These are phyloP conservation scores for Pteria penguin DNA, from an alignment of 2,888 invertebrate species.

Conservation along the genomic window DNA sequence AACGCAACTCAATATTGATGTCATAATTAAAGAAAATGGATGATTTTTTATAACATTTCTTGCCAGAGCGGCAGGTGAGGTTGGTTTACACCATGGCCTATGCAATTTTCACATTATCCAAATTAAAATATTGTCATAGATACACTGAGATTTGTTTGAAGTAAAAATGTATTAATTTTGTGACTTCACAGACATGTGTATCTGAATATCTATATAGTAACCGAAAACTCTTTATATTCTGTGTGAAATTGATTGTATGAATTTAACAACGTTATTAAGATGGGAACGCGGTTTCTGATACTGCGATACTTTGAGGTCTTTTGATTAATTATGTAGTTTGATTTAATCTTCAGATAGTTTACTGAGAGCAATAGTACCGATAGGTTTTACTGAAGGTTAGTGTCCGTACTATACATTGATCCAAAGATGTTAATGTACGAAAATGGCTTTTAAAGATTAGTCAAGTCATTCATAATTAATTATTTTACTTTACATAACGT, in stretches of 20 bases:
- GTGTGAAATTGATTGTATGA: not conserved
- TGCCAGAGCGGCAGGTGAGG: conserved; percentile 16
- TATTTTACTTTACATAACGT: too few species aligned
- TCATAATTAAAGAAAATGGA: conserved; percentile 25
- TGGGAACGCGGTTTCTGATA: too few species aligned
- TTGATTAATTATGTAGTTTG: too few species aligned
- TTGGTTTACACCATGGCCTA: not conserved
- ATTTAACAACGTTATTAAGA: not conserved
- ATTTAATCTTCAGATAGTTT: too few species aligned
- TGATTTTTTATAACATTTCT: not conserved
- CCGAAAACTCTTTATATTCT: not conserved
- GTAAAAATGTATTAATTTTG: not conserved
- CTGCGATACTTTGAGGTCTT: too few species aligned
- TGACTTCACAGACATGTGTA: not conserved
- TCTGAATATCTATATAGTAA: not conserved
- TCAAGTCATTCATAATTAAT: too few species aligned
- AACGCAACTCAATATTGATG: conserved; percentile 29
- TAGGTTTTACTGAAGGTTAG: too few species aligned
- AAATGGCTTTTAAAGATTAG: too few species aligned
- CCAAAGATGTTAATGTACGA: too few species aligned
- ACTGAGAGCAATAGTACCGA: too few species aligned
- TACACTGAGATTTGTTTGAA: not conserved
- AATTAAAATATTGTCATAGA: not conserved
- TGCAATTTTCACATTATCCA: not conserved
- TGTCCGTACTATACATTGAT: too few species aligned